phyloP scores from a whole-genome alignment of 1,140 invertebrate species.

The Mesaphorura yosii region DNA sequence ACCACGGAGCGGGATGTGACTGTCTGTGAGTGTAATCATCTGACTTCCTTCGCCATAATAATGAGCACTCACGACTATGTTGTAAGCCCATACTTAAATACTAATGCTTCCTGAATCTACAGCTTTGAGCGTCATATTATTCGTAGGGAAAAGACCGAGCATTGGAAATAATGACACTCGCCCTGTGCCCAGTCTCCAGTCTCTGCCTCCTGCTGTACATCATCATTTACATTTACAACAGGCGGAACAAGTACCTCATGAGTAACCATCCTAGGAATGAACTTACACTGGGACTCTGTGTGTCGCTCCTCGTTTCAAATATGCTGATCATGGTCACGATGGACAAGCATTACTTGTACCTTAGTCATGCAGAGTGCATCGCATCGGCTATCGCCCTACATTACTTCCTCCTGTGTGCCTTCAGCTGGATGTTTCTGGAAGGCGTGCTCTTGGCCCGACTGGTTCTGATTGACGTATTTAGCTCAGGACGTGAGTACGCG shows the following conservation, averaged over 20 bases:
- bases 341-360: constrained; percentile 37
- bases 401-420: constrained; percentile 47
- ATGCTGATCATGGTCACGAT: background rate
- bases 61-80: constrained; percentile 38
- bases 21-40: constrained; percentile 45
- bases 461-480: constrained; percentile 33
- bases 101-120: too few relatives aligned
- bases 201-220: constrained; percentile 44
- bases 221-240: constrained; percentile 33
- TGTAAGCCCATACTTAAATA: constrained; percentile 6
- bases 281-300: background rate
- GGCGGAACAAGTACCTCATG: too few relatives aligned
- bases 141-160: constrained; percentile 31
- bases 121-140: too few relatives aligned
- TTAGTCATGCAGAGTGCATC: constrained; percentile 31
- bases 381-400: constrained; percentile 42
- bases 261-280: too few relatives aligned
- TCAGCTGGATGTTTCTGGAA: constrained; percentile 48
- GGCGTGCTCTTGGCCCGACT: constrained; percentile 40
- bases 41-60: constrained; percentile 49
- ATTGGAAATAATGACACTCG: constrained; percentile 43
- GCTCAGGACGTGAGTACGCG: background rate
- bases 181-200: constrained; percentile 48
- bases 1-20: constrained; percentile 41
- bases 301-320: background rate